These are phyloP conservation scores for Chamaetylas fuelleborni DNA, from an alignment of 2,113 vertebrate genomes.

Conservation along the genomic window DNA sequence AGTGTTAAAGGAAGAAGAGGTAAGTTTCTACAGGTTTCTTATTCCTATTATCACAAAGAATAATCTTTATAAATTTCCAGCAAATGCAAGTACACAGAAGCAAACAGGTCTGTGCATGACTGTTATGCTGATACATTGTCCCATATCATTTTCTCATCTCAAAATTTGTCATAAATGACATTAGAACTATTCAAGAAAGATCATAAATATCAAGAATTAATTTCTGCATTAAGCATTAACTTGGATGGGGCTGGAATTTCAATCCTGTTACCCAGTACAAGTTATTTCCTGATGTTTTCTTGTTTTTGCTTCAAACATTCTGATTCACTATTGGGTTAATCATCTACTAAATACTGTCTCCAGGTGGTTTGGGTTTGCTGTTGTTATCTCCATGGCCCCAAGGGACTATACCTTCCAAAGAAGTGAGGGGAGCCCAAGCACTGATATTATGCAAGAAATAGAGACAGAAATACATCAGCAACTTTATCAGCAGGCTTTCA, in stretches of 20 bases:
- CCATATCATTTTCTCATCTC: constrained; percentile 21
- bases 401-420: constrained; percentile 21
- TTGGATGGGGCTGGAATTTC: not conserved
- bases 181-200: constrained; percentile 2
- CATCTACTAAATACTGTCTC: constrained; percentile 44
- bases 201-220: constrained; percentile 41
- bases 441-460: constrained; percentile 25
- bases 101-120: constrained; percentile 29
- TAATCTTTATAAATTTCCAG: constrained; percentile 36
- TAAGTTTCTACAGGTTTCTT: constrained; percentile 33
- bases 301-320: constrained; percentile 48
- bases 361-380: constrained; percentile 54
- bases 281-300: constrained; percentile 48
- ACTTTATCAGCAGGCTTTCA: not conserved
- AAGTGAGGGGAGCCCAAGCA: not conserved
- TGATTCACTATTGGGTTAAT: constrained; percentile 58
- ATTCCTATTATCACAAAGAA: constrained; percentile 1
- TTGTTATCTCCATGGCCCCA: constrained; percentile 54
- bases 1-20: constrained; percentile 11
- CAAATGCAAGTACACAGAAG: not conserved
- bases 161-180: constrained; percentile 45
- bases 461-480: constrained; percentile 13
- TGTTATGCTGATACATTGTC: not conserved
- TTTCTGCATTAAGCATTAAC: constrained; percentile 30
- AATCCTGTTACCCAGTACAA: not conserved